Conservation (phyloP, 1,140 invertebrate genomes). For the Temnothorax nylanderi region DNA sequence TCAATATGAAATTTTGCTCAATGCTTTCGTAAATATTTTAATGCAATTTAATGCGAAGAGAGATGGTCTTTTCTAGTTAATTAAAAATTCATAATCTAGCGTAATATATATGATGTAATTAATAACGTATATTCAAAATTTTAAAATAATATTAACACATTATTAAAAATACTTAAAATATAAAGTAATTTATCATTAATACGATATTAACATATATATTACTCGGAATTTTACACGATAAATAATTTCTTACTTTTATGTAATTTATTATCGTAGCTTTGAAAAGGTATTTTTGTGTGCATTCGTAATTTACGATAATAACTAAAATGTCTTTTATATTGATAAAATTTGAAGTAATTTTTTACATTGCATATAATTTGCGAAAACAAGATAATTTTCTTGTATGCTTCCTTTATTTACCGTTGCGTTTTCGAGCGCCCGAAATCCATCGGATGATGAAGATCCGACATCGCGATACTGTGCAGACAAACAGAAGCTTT, state of each 20-base stretch:
- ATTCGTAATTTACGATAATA: not conserved
- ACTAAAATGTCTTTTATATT: not conserved
- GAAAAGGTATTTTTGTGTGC: not conserved
- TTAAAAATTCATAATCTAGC: constrained; percentile 8
- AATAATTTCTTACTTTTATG: not conserved
- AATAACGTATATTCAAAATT: not conserved
- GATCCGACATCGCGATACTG: constrained; percentile 61
- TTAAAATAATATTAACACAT: not conserved
- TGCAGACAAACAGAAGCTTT: constrained; percentile 66
- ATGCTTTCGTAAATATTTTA: constrained; percentile 12
- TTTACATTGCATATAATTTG: not conserved
- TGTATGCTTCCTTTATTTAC: not conserved
- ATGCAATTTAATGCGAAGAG: not conserved
- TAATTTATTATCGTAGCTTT: not conserved
- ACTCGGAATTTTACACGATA: not conserved
- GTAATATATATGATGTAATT: not conserved
- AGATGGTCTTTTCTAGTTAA: not conserved
- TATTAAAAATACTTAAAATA: not conserved
- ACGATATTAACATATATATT: not conserved
- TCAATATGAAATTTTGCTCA: constrained; percentile 3
- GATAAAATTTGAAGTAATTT: not conserved
- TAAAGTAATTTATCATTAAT: not conserved
- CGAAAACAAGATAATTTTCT: not conserved
- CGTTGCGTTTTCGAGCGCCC: constrained; percentile 39
- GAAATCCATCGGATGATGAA: constrained; percentile 63